phyloP scores from a whole-genome alignment of 2,888 invertebrate species.

The Amphipyra tragopoginis region DNA sequence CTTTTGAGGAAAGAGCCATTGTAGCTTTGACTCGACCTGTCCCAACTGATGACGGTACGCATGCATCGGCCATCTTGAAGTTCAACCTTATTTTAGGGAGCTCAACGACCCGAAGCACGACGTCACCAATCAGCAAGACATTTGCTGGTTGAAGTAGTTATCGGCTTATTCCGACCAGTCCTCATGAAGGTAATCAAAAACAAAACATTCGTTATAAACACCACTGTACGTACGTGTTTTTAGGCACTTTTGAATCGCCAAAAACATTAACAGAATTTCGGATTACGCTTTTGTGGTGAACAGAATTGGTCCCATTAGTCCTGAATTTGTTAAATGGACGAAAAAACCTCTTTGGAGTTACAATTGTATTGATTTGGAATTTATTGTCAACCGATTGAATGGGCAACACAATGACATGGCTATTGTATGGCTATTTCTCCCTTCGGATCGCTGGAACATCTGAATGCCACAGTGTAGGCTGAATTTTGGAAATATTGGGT shows the following conservation, averaged over 20 bases:
- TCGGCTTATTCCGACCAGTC: no score
- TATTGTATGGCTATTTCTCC: conserved; percentile 23
- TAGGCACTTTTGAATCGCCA: conserved; percentile 5
- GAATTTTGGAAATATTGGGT: conserved; percentile 14
- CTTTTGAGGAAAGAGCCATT: no score
- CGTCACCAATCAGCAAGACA: no score
- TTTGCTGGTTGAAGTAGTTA: no score
- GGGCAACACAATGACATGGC: conserved; percentile 26
- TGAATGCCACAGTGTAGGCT: conserved; percentile 29
- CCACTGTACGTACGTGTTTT: background rate
- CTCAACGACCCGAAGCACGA: no score
- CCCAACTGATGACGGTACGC: no score
- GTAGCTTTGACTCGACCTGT: no score
- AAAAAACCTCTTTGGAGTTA: conserved; percentile 49
- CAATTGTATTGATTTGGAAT: conserved; percentile 58
- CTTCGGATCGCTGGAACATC: conserved; percentile 28
- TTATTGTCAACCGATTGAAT: conserved; percentile 52
- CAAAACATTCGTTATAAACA: background rate
- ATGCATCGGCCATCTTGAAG: no score
- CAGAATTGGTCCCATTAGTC: conserved; percentile 53
- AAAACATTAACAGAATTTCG: conserved; percentile 27
- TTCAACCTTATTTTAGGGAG: no score
- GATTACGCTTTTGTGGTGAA: conserved; percentile 43
- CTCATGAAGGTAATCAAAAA: background rate
- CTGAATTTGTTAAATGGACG: conserved; percentile 52